Conservation (phyloP, 1,140 invertebrate species). For the Pseudomyrmex dendroicus region DNA sequence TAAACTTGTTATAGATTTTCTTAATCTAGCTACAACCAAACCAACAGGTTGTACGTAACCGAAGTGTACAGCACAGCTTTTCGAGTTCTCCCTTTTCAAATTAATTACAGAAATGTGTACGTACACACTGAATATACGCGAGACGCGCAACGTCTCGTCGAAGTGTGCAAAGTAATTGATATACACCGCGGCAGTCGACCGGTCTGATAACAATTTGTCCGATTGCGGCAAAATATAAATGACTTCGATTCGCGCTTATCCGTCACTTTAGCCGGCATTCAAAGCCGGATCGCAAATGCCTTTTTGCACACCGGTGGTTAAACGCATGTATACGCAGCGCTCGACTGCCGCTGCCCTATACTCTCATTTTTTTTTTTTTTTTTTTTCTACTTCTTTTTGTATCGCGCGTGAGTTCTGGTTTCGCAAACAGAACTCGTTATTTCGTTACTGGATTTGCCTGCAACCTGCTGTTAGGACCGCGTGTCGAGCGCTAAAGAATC, state of each 20-base stretch:
- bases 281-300: slow-evolving; percentile 26
- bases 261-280: slow-evolving; percentile 22
- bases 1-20: background rate
- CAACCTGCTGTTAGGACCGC: slow-evolving; percentile 33
- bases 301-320: slow-evolving; percentile 6
- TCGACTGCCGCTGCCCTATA: background rate
- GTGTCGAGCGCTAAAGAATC: slow-evolving; percentile 37
- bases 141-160: slow-evolving; percentile 35
- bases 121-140: background rate
- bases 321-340: slow-evolving; percentile 9
- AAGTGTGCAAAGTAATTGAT: slow-evolving; percentile 39
- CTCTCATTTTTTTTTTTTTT: slow-evolving; percentile 35
- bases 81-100: background rate
- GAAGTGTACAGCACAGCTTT: background rate
- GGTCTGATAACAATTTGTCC: slow-evolving; percentile 57
- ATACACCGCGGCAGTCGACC: slow-evolving; percentile 18
- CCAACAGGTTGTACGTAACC: background rate
- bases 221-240: slow-evolving; percentile 46
- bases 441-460: slow-evolving; percentile 63
- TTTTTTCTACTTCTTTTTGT: slow-evolving; percentile 32
- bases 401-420: no score
- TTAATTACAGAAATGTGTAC: slow-evolving; percentile 23
- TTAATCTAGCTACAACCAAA: background rate
- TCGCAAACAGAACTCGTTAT: slow-evolving; percentile 65
- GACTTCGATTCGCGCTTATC: slow-evolving; percentile 48